Evolutionary conservation across 2,888 invertebrate species (phyloP).

Genomic region (Syrista parreyssii): DNA sequence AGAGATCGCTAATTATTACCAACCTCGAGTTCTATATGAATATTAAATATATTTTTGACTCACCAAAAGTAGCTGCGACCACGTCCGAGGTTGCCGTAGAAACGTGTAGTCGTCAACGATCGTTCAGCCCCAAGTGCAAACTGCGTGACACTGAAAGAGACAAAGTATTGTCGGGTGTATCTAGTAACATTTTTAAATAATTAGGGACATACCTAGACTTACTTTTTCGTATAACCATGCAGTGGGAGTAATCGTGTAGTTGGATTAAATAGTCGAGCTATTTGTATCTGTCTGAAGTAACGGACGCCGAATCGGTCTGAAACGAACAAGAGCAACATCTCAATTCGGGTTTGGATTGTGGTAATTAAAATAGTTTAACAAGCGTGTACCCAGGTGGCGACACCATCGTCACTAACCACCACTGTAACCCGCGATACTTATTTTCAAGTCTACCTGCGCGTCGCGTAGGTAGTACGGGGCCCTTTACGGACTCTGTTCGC

Average conservation of each 20-base stretch:
- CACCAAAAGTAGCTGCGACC: not conserved
- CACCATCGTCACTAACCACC: not conserved
- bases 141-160: not conserved
- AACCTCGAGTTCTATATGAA: not conserved
- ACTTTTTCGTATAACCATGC: not conserved
- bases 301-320: not conserved
- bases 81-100: not conserved
- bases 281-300: not conserved
- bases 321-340: conserved; percentile 5
- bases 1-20: not conserved
- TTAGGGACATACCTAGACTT: not conserved
- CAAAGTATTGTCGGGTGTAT: not conserved
- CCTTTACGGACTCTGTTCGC: not conserved
- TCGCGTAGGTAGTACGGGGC: not conserved
- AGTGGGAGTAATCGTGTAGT: not conserved
- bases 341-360: conserved; percentile 12
- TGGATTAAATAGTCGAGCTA: not conserved
- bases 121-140: not conserved
- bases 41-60: not conserved
- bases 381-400: not conserved
- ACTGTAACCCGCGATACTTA: not conserved
- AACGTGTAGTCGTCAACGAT: not conserved
- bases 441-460: not conserved
- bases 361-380: conserved; percentile 19
- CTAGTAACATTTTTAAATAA: not conserved